These are phyloP conservation scores for Dicroscelio sp. DNA, from an alignment of 2,888 invertebrate species.

Conservation along the genomic window DNA sequence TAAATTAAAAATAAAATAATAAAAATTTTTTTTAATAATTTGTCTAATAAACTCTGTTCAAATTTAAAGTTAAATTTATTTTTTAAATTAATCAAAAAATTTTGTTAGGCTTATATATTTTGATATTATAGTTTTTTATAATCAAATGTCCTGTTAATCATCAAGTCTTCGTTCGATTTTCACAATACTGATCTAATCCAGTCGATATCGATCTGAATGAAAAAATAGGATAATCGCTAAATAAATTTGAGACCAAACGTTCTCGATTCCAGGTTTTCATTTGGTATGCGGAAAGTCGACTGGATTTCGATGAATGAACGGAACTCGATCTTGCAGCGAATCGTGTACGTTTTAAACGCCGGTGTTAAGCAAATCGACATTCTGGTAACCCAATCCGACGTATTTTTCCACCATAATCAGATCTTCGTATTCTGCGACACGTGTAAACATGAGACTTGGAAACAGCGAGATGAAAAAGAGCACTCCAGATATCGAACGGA, in stretches of 20 bases:
- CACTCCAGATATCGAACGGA: constrained; percentile 70
- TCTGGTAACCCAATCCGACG: constrained; percentile 76
- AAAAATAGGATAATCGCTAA: constrained; percentile 21
- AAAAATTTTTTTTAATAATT: too few species aligned
- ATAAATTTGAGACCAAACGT: constrained; percentile 1
- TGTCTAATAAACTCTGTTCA: too few species aligned
- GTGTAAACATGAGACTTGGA: constrained; percentile 75
- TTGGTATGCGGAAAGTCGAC: constrained; percentile 31
- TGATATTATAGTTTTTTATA: too few species aligned
- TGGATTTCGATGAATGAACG: constrained; percentile 65
- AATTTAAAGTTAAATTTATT: too few species aligned
- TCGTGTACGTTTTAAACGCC: constrained; percentile 43
- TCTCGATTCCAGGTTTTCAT: constrained; percentile 10
- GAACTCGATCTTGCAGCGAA: constrained; percentile 51
- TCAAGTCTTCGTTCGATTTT: too few species aligned
- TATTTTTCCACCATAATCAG: constrained; percentile 75
- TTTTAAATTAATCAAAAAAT: too few species aligned
- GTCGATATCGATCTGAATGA: background rate
- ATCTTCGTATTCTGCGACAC: constrained; percentile 74
- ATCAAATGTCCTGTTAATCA: too few species aligned
- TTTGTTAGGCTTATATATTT: too few species aligned
- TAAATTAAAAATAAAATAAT: too few species aligned
- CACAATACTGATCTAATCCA: too few species aligned
- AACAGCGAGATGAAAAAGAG: constrained; percentile 66
- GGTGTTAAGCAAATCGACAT: constrained; percentile 62